phyloP scores from a whole-genome alignment of 2,113 vertebrate genomes.

The Promerops cafer region DNA sequence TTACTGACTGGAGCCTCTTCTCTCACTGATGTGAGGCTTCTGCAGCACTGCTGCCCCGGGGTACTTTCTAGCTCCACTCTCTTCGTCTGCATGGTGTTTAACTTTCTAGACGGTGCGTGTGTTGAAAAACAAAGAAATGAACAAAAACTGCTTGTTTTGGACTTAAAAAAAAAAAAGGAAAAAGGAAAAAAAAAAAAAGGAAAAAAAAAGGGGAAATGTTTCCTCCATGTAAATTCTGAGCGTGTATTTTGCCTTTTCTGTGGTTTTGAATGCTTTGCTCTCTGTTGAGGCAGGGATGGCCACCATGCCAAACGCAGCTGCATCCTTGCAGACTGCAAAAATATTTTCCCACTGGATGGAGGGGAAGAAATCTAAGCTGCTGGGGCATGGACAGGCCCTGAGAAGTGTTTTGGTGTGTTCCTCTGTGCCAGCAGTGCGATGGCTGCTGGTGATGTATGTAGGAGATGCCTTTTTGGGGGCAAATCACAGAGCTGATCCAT shows the following conservation, averaged over 20 bases:
- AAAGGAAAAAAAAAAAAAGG: not conserved
- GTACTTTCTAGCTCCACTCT: slow-evolving; percentile 69
- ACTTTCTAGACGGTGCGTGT: slow-evolving; percentile 73
- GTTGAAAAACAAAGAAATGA: slow-evolving; percentile 60
- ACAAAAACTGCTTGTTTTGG: slow-evolving; percentile 60
- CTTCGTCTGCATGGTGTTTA: slow-evolving; percentile 77
- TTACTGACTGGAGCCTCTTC: not conserved
- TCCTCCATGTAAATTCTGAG: slow-evolving; percentile 69
- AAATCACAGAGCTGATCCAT: not conserved
- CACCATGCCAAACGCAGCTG: slow-evolving; percentile 29
- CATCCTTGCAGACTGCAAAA: slow-evolving; percentile 62
- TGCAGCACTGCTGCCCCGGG: slow-evolving; percentile 20
- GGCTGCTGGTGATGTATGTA: not conserved
- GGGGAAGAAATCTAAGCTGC: slow-evolving; percentile 46
- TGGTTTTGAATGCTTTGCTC: slow-evolving; percentile 61
- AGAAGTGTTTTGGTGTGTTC: not conserved
- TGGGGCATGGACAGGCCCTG: not conserved
- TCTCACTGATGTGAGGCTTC: slow-evolving; percentile 21
- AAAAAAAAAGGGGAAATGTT: slow-evolving; percentile 43
- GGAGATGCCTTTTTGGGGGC: not conserved
- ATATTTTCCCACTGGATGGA: slow-evolving; percentile 58
- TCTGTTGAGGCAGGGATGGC: slow-evolving; percentile 36
- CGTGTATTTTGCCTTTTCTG: slow-evolving; percentile 71
- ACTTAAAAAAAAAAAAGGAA: not conserved
- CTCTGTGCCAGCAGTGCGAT: not conserved